These are phyloP conservation scores for Tachysurus fulvidraco DNA, from an alignment of 2,113 vertebrate species.

Conservation along the genomic window DNA sequence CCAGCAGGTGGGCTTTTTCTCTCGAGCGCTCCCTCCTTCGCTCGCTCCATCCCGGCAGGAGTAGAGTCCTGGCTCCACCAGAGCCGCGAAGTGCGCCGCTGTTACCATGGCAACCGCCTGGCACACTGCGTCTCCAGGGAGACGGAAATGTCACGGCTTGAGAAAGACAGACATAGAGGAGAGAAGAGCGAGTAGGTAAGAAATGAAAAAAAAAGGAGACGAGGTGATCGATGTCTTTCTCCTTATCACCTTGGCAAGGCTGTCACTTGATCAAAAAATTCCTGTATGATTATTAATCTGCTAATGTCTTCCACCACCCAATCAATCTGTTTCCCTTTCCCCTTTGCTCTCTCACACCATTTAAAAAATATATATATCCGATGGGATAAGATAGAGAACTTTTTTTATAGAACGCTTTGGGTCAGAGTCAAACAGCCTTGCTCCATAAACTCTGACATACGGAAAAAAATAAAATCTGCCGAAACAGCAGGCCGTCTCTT, in stretches of 20 bases:
- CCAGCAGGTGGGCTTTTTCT: conserved; percentile 76
- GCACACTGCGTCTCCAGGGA: conserved; percentile 79
- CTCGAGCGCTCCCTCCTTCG: conserved; percentile 45
- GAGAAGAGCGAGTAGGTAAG: conserved; percentile 20
- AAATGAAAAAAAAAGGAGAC: conserved; percentile 39
- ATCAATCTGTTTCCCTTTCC: conserved; percentile 22
- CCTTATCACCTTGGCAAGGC: conserved; percentile 56
- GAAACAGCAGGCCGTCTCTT: conserved; percentile 31
- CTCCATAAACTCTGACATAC: background rate
- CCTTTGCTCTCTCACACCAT: background rate
- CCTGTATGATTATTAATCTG: conserved; percentile 66
- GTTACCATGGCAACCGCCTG: conserved; percentile 80
- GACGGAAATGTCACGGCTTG: conserved; percentile 82
- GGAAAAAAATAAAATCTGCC: conserved; percentile 21
- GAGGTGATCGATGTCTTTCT: conserved; percentile 58
- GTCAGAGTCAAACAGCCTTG: conserved; percentile 24
- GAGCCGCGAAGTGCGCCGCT: conserved; percentile 72
- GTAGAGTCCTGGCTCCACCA: conserved; percentile 63
- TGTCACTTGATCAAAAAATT: conserved; percentile 62
- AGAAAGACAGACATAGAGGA: conserved; percentile 60
- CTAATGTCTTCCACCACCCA: conserved; percentile 55
- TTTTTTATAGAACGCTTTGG: background rate
- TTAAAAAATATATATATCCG: background rate
- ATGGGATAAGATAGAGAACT: conserved; percentile 2
- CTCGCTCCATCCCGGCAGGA: conserved; percentile 56